A percentile compares a stretch with the other conserved stretches of the same genome.
phyloP scores from a whole-genome alignment of 53 echinoderm and acorn worm genomes.

The Patiria pectinifera region DNA sequence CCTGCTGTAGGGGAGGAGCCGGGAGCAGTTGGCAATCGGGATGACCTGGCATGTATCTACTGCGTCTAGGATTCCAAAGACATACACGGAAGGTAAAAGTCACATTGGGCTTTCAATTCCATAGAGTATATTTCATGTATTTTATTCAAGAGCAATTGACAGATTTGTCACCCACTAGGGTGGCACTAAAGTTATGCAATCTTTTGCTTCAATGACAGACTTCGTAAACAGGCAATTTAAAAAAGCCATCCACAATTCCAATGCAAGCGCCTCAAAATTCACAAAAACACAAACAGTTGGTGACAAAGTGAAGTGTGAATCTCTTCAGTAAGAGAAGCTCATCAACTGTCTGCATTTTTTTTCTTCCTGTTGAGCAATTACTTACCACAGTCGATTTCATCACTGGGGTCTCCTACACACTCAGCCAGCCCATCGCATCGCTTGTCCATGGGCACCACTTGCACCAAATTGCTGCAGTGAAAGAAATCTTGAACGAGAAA shows the following conservation, averaged over 20 bases:
- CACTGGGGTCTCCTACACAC: slow-evolving; percentile 71
- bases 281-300: no score
- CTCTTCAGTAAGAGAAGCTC: not conserved
- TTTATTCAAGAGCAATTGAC: no score
- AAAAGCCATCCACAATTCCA: no score
- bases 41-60: slow-evolving; percentile 71
- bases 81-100: not conserved
- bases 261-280: no score
- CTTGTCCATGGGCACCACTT: slow-evolving; percentile 23
- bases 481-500: slow-evolving; percentile 7
- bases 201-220: no score
- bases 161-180: no score
- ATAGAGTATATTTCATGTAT: no score
- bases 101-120: not conserved
- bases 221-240: no score
- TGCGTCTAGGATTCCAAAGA: slow-evolving; percentile 58
- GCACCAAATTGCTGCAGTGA: slow-evolving; percentile 21
- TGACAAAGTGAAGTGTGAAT: no score
- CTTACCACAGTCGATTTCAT: slow-evolving; percentile 85
- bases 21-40: slow-evolving; percentile 36
- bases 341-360: no score
- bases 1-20: slow-evolving; percentile 66
- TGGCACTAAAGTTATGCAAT: no score
- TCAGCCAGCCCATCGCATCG: slow-evolving; percentile 73
- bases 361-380: not conserved